Percentiles rank a stretch among this genome's conserved stretches.
Conservation (phyloP, 2,797 vertebrate genomes). For the Zalophus californianus region DNA sequence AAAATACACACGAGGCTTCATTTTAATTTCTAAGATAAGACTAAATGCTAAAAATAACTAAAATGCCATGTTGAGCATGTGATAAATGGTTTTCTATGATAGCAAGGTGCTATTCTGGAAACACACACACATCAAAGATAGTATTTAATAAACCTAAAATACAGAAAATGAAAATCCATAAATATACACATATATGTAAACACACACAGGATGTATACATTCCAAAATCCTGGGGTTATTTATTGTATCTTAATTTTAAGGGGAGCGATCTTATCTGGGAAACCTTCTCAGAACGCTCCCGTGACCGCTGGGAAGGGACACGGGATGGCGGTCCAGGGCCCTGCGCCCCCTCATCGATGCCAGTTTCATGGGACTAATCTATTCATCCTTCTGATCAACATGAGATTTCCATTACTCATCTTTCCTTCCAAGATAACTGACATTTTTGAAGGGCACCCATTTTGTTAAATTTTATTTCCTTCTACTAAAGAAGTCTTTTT, state of each 20-base stretch:
- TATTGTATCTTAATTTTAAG: background rate
- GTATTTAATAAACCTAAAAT: background rate
- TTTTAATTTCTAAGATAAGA: conserved; percentile 49
- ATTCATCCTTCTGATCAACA: conserved; percentile 54
- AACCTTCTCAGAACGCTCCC: background rate
- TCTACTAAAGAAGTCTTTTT: conserved; percentile 66
- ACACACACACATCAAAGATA: background rate
- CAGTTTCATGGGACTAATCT: conserved; percentile 10
- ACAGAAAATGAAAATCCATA: background rate
- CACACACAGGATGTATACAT: rapidly evolving
- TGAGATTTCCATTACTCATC: conserved; percentile 67
- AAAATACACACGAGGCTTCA: background rate
- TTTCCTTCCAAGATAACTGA: conserved; percentile 69
- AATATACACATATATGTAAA: background rate
- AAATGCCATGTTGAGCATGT: background rate
- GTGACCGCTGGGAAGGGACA: background rate
- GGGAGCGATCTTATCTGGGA: background rate
- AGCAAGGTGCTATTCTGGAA: background rate
- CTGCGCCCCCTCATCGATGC: background rate
- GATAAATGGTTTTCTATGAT: background rate
- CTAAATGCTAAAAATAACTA: conserved; percentile 47
- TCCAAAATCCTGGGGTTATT: background rate
- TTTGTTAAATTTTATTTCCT: conserved; percentile 74
- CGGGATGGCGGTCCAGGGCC: background rate
- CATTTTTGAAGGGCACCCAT: conserved; percentile 76